Base-by-base conservation (phyloP, 2,113 vertebrate species). In the Oenanthe melanoleuca region DNA sequence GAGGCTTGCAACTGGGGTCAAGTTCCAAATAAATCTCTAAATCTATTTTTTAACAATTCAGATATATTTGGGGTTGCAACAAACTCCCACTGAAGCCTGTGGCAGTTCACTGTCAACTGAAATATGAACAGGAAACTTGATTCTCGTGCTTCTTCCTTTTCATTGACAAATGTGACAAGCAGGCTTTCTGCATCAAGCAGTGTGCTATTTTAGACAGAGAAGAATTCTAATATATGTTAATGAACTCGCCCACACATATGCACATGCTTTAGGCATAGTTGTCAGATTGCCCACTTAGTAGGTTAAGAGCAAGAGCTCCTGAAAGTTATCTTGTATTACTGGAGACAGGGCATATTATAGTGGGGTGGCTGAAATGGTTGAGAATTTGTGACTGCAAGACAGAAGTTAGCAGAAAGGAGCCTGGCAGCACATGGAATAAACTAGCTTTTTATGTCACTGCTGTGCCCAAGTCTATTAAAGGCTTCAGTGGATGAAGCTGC, bases 101-200 rank as follows among this genome's bases (percentile, higher is more conserved):
- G 86, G 57, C 73, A 78, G 23, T 56, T 85, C 50, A 56, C 25
- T 88, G 44, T 92, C 90, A 92, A 1, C 40, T 60, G 80, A 73
- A 93, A 81, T 28, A 80, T 8, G 67, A 96, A 80, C 61, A 71
- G 88, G 65, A 95, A 93, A 38, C 53, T 65, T 50, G 44, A 80
- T 78, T 57, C 52, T 92, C 10, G 0, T 66, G 79, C 80, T 93
- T 88, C 67, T 94, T 92, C 67, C 82, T 88, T 74, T 96, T 86
- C 94, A 86, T 94, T 96, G 90, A 96, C 82, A 90, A 90, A 88
- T 83, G 5, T 96, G 89, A 92, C 89, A 80, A 6, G 5, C 65
- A 37, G 67, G 64, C 29, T 89, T 86, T 87, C 81, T 80, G 60
- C 79, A 80, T 66, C 49, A 49, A 61, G 82, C 80, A 74, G 47